These are phyloP conservation scores for Ariolimax columbianus DNA, from an alignment of 2,888 invertebrate genomes.

Conservation along the genomic window DNA sequence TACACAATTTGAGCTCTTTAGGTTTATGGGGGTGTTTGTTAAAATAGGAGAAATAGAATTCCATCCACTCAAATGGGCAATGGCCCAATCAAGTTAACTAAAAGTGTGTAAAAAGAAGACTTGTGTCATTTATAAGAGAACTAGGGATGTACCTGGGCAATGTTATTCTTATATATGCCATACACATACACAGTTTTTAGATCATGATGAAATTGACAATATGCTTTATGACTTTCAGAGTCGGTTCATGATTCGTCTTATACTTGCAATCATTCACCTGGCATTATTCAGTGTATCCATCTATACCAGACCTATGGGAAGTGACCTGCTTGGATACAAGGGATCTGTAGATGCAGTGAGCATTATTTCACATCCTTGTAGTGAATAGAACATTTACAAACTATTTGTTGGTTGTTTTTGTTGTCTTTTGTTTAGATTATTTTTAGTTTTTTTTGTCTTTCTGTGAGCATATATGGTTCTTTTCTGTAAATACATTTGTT, in stretches of 20 bases:
- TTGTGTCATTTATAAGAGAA: too few relatives aligned
- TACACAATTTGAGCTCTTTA: too few relatives aligned
- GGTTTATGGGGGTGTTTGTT: too few relatives aligned
- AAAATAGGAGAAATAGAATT: too few relatives aligned
- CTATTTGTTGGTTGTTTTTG: too few relatives aligned
- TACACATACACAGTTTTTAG: too few relatives aligned
- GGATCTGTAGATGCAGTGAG: conserved; percentile 76
- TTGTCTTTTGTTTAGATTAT: neutral
- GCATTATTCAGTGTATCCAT: conserved; percentile 92
- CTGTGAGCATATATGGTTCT: neutral
- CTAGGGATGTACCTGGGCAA: too few relatives aligned
- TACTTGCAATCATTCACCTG: conserved; percentile 92
- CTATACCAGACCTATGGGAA: conserved; percentile 87
- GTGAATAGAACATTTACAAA: neutral
- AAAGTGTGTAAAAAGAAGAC: too few relatives aligned
- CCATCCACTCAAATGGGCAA: too few relatives aligned
- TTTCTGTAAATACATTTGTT: neutral
- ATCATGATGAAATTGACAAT: neutral
- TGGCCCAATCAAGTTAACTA: too few relatives aligned
- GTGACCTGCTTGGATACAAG: conserved; percentile 79
- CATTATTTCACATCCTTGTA: neutral
- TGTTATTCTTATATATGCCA: too few relatives aligned
- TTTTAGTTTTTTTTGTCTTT: neutral
- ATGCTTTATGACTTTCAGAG: conserved; percentile 82
- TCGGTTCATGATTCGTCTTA: conserved; percentile 93